Conservation (phyloP, 2,113 vertebrate genomes). For the Scolopax mira region DNA sequence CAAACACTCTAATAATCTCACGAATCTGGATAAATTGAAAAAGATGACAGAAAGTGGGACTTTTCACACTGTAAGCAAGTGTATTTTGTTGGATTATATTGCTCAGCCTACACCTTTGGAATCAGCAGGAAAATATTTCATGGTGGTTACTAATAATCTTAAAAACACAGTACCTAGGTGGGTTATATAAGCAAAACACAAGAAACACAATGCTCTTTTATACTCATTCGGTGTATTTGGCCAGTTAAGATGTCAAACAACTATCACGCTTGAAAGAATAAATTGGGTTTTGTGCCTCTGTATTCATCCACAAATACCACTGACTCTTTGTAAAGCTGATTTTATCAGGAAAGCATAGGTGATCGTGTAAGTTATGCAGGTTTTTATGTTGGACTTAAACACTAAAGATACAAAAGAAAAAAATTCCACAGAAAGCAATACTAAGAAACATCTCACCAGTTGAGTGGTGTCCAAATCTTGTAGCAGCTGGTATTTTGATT, state of each 20-base stretch:
- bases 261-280: background rate
- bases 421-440: background rate
- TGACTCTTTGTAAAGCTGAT: background rate
- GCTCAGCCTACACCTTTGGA: background rate
- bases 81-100: background rate
- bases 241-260: background rate
- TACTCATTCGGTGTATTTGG: background rate
- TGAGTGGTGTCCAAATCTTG: background rate
- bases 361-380: background rate
- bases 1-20: background rate
- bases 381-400: background rate
- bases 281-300: background rate
- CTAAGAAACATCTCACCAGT: background rate
- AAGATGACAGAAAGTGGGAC: background rate
- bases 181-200: background rate
- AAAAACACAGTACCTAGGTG: background rate
- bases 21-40: background rate
- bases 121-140: background rate
- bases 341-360: background rate
- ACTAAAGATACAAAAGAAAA: background rate
- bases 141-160: background rate
- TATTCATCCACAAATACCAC: background rate
- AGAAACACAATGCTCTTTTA: background rate
- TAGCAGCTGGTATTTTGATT: background rate
- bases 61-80: background rate